Conservation (phyloP, 2,888 invertebrate genomes). For the Dynastes hyllus region DNA sequence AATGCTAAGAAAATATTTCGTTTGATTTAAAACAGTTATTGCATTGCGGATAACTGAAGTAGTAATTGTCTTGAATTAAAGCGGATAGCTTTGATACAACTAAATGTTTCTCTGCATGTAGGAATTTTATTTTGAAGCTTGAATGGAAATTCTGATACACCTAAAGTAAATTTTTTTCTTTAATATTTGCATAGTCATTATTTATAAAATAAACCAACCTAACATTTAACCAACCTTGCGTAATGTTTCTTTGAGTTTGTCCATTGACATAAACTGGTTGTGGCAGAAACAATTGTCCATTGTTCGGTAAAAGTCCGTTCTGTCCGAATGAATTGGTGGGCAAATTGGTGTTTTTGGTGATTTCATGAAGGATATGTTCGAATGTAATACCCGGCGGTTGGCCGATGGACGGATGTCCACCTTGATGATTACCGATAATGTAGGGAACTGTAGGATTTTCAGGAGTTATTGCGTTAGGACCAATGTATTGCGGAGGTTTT, state of each 20-base stretch:
- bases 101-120: too few species aligned
- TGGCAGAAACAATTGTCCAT: constrained; percentile 62
- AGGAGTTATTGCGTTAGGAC: constrained; percentile 56
- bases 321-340: constrained; percentile 53
- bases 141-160: too few species aligned
- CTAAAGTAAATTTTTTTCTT: too few species aligned
- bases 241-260: constrained; percentile 63
- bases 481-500: constrained; percentile 54
- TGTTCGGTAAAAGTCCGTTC: constrained; percentile 56
- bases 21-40: too few species aligned
- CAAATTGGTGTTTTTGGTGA: constrained; percentile 54
- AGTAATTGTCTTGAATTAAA: too few species aligned
- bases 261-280: constrained; percentile 60
- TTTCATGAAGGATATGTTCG: constrained; percentile 67
- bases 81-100: too few species aligned
- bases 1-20: too few species aligned
- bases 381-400: constrained; percentile 64
- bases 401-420: constrained; percentile 55
- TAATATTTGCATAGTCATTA: too few species aligned
- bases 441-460: constrained; percentile 59
- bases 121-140: too few species aligned
- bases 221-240: constrained; percentile 60
- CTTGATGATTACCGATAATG: constrained; percentile 59
- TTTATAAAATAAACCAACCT: too few species aligned
- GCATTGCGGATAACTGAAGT: too few species aligned